These are phyloP conservation scores for Epinephelus lanceolatus DNA, from an alignment of 2,113 vertebrate genomes.

Conservation along the genomic window DNA sequence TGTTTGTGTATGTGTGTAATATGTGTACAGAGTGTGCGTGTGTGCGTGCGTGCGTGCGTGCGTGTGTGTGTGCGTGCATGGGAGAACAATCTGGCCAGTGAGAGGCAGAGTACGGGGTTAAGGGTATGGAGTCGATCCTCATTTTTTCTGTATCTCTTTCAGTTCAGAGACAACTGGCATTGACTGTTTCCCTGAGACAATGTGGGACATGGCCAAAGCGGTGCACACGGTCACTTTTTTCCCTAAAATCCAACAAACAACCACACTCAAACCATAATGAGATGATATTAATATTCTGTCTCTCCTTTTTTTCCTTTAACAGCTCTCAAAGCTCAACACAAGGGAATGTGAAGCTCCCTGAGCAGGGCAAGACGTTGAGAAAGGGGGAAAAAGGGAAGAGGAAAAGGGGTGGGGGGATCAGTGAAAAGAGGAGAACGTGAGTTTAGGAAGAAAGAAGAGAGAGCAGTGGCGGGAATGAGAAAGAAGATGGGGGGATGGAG, in stretches of 20 bases:
- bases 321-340: slow-evolving; percentile 70
- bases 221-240: neutral
- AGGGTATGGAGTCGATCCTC: slow-evolving; percentile 41
- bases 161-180: slow-evolving; percentile 1
- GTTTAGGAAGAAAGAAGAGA: slow-evolving; percentile 36
- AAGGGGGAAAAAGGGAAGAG: neutral
- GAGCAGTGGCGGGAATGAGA: slow-evolving; percentile 43
- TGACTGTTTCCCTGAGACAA: slow-evolving; percentile 13
- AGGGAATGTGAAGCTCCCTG: slow-evolving; percentile 70
- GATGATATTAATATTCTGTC: slow-evolving; percentile 46
- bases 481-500: slow-evolving; percentile 30
- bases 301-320: slow-evolving; percentile 55
- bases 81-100: slow-evolving; percentile 88
- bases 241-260: slow-evolving; percentile 32
- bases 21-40: slow-evolving; percentile 35
- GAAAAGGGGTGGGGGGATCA: slow-evolving; percentile 17
- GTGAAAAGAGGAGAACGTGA: slow-evolving; percentile 43
- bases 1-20: slow-evolving; percentile 31
- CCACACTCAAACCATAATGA: slow-evolving; percentile 4
- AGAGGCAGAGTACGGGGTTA: slow-evolving; percentile 72
- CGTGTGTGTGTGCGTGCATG: slow-evolving; percentile 37
- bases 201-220: neutral
- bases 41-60: neutral
- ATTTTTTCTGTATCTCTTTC: slow-evolving; percentile 51
- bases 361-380: slow-evolving; percentile 48